These are phyloP conservation scores for Luehdorfia chinensis DNA, from an alignment of 1,140 invertebrate genomes.

Conservation along the genomic window DNA sequence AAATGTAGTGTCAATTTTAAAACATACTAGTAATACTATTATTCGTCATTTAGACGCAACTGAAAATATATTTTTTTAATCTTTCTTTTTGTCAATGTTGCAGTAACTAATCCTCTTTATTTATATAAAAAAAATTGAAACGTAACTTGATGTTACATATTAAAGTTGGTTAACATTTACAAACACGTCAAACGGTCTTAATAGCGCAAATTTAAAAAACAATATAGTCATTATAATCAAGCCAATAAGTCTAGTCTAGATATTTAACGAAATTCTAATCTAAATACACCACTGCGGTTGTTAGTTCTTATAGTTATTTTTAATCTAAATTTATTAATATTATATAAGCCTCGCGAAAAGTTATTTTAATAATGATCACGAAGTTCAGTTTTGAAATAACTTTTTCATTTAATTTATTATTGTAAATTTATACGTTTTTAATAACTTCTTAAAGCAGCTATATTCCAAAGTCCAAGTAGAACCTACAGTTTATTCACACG, in stretches of 20 bases:
- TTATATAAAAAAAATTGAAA: too few relatives aligned
- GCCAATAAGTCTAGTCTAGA: conserved; percentile 9
- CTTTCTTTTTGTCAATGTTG: too few relatives aligned
- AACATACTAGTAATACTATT: too few relatives aligned
- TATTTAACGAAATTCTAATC: background rate
- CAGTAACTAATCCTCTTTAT: too few relatives aligned
- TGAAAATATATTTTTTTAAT: background rate
- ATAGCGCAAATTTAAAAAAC: too few relatives aligned
- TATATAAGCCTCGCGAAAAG: background rate
- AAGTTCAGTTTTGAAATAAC: background rate
- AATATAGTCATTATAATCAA: conserved; percentile 6
- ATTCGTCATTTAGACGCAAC: too few relatives aligned
- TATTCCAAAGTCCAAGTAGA: conserved; percentile 50
- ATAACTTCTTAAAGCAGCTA: conserved; percentile 43
- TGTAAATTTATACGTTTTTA: conserved; percentile 16
- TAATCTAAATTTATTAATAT: background rate
- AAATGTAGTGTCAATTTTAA: too few relatives aligned
- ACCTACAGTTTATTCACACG: background rate
- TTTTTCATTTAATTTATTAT: conserved; percentile 3
- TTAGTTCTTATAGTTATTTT: background rate
- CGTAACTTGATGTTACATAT: too few relatives aligned
- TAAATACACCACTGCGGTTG: background rate
- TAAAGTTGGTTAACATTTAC: too few relatives aligned
- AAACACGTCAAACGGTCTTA: too few relatives aligned
- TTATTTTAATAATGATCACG: background rate